These are phyloP conservation scores for Argynnis bischoffii DNA, from an alignment of 2,888 invertebrate species.

Conservation along the genomic window DNA sequence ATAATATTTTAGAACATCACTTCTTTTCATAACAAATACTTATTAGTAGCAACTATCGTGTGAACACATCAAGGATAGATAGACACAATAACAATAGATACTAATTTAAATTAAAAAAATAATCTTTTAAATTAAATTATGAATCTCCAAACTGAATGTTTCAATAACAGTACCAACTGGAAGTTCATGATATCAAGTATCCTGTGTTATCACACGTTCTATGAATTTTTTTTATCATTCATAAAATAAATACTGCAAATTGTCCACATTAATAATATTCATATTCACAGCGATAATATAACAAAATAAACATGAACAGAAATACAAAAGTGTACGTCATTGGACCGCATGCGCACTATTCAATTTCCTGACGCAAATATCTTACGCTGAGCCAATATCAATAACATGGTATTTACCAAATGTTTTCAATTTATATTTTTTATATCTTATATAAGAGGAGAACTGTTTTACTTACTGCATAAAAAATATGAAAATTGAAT, in stretches of 20 bases:
- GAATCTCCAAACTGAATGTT: neutral
- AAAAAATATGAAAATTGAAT: too few relatives aligned
- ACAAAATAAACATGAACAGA: conserved; percentile 24
- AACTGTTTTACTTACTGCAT: too few relatives aligned
- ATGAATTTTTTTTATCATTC: conserved; percentile 28
- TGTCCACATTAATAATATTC: conserved; percentile 26
- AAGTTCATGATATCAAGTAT: conserved; percentile 31
- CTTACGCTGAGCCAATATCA: conserved; percentile 17
- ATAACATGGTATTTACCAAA: conserved; percentile 5
- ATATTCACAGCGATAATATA: conserved; percentile 15
- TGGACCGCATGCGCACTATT: conserved; percentile 13
- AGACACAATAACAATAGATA: too few relatives aligned
- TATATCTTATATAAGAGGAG: too few relatives aligned
- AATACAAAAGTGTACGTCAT: conserved; percentile 26
- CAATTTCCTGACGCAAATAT: conserved; percentile 27
- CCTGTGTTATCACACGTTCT: conserved; percentile 28
- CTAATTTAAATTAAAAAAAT: neutral
- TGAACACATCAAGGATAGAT: too few relatives aligned
- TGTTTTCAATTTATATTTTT: too few relatives aligned
- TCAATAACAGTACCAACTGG: conserved; percentile 14
- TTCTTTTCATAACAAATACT: too few relatives aligned
- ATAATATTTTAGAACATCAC: too few relatives aligned
- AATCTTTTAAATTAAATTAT: conserved; percentile 1
- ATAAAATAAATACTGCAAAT: conserved; percentile 32
- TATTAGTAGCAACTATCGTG: too few relatives aligned